Percentiles rank a stretch among this genome's conserved stretches.
Conservation (phyloP, 2,113 vertebrate species). For the Phyllostomus hastatus region DNA sequence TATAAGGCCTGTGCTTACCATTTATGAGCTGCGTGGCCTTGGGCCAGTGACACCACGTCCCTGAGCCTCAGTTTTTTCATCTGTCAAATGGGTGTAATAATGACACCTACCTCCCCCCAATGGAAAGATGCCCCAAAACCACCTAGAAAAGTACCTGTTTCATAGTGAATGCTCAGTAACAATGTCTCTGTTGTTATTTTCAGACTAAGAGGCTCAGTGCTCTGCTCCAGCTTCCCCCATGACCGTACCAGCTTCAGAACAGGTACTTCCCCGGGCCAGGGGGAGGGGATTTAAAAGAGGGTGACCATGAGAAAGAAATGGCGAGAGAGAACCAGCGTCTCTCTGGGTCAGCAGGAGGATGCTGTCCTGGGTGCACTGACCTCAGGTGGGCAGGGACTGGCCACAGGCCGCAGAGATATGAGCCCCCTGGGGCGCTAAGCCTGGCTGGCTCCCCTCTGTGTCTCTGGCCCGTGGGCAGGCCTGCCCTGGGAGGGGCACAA, state of each 20-base stretch:
- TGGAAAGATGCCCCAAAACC: neutral
- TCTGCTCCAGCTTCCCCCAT: neutral
- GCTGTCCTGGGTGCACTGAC: neutral
- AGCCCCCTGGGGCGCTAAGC: neutral
- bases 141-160: neutral
- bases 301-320: neutral
- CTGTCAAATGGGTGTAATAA: neutral
- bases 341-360: neutral
- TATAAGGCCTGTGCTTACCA: neutral
- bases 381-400: neutral
- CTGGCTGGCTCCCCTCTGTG: neutral
- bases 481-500: neutral
- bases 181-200: neutral
- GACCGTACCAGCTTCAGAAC: neutral
- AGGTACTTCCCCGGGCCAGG: neutral
- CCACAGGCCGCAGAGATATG: rapidly evolving
- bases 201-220: neutral
- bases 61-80: neutral
- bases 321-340: neutral
- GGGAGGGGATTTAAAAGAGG: neutral
- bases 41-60: neutral
- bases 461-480: neutral
- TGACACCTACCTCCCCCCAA: neutral
- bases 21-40: neutral
- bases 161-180: rapidly evolving